Evolutionary conservation across 30 jellyfish, hydroid and myxozoan genomes (phyloP).

Genomic region (Hydra vulgaris): DNA sequence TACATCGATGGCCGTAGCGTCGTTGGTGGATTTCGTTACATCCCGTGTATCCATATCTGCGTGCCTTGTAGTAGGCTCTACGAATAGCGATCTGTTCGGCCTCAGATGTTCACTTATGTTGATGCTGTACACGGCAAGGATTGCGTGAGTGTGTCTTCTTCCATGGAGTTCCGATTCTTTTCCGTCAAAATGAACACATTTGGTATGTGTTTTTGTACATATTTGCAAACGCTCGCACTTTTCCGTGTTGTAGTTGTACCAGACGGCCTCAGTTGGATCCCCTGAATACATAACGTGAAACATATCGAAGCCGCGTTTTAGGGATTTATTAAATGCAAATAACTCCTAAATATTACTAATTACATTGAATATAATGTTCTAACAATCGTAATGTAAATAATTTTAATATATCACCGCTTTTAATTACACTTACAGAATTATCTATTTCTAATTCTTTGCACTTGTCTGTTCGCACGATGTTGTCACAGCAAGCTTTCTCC

Average conservation of each 20-base stretch:
- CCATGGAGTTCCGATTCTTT: background rate
- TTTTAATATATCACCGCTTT: no score
- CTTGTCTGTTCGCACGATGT: background rate
- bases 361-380: no score
- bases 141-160: background rate
- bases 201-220: background rate
- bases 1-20: background rate
- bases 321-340: no score
- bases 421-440: background rate
- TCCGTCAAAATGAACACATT: background rate
- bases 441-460: background rate
- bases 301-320: background rate
- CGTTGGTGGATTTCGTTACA: background rate
- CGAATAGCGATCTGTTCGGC: background rate
- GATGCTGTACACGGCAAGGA: background rate
- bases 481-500: background rate
- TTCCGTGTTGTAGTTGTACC: background rate
- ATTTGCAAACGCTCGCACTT: background rate
- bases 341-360: background rate
- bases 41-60: background rate
- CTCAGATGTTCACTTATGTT: background rate
- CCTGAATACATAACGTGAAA: background rate
- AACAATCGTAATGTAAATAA: no score
- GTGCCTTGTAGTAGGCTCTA: background rate
- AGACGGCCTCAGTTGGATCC: background rate